A percentile compares a stretch with the other conserved stretches of the same genome.
Evolutionary conservation across 2,888 invertebrate species (phyloP).

Genomic region (Hypolimnas misippus): DNA sequence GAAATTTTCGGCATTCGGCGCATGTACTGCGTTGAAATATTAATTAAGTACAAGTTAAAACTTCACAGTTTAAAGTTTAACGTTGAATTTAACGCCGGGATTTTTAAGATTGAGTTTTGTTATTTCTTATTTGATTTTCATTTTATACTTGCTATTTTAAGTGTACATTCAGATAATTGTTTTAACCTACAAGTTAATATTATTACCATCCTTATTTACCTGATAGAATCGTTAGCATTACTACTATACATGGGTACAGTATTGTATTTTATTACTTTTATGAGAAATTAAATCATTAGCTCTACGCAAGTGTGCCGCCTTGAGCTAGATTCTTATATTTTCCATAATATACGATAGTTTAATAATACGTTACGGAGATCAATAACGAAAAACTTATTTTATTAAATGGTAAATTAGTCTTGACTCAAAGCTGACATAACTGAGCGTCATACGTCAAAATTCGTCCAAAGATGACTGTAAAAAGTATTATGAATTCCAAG

Average conservation of each 20-base stretch:
- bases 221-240: constrained; percentile 1
- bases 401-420: background rate
- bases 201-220: background rate
- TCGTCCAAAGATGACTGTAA: constrained; percentile 30
- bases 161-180: background rate
- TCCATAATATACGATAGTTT: constrained; percentile 27
- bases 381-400: background rate
- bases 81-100: no score
- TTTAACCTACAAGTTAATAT: constrained; percentile 5
- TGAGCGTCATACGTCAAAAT: constrained; percentile 32
- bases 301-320: constrained; percentile 39
- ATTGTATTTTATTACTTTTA: constrained; percentile 31
- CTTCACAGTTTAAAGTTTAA: background rate
- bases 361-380: constrained; percentile 1
- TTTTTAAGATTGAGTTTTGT: no score
- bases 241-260: constrained; percentile 2
- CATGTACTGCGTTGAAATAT: no score
- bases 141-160: background rate
- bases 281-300: constrained; percentile 30
- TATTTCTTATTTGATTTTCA: background rate
- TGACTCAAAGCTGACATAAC: constrained; percentile 1
- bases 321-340: constrained; percentile 46
- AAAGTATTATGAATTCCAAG: constrained; percentile 70
- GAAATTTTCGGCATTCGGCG: no score
- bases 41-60: no score